phyloP scores from a whole-genome alignment of 2,797 vertebrate genomes.

The Acomys russatus region DNA sequence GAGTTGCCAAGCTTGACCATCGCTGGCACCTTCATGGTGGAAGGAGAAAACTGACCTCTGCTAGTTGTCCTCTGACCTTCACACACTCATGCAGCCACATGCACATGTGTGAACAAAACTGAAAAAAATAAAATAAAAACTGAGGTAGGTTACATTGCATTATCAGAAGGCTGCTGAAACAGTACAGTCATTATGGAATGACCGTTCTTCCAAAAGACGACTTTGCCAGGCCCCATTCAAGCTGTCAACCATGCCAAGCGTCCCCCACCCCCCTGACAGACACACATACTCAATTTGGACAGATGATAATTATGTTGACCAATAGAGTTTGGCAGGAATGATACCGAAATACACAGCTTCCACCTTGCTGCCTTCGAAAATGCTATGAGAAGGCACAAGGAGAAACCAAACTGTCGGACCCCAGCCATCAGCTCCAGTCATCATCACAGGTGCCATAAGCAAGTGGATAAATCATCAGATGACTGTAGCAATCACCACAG shows the following conservation, averaged over 20 bases:
- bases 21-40: background rate
- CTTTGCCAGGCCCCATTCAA: background rate
- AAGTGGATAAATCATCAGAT: background rate
- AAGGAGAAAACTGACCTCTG: background rate
- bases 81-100: background rate
- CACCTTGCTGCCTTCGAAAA: background rate
- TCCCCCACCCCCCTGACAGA: background rate
- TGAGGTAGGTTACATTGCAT: background rate
- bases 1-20: background rate
- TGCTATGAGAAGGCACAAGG: background rate
- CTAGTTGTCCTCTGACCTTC: background rate
- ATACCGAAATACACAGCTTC: background rate
- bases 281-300: background rate
- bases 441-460: background rate
- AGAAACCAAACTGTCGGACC: background rate
- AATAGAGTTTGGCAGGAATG: background rate
- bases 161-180: background rate
- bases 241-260: background rate
- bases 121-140: background rate
- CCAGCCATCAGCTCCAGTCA: background rate
- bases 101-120: no score
- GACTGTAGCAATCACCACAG: background rate
- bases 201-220: background rate
- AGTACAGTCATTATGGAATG: no score
- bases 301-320: background rate